Evolutionary conservation across 1,140 invertebrate genomes (phyloP), one percentile per base, ranked within the genome.

Genomic region (Papilio glaucus): DNA sequence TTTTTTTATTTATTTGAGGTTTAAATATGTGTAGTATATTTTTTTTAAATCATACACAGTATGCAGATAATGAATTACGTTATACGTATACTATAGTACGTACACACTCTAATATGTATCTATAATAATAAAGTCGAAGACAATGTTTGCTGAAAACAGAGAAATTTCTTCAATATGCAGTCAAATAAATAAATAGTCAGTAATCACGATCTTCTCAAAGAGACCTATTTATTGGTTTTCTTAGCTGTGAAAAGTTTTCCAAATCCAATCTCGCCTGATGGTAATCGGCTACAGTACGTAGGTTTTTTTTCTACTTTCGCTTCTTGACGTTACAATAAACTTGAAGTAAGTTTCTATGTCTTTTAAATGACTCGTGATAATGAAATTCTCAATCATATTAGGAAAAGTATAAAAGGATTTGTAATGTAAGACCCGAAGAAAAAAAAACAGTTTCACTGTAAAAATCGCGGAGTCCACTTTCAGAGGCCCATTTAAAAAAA

Each of bases 251-350:
- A 65, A 65, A 65, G 29, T 65, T 65, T 65, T 12, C 12, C 62
- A 65, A 65, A 65, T 65, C 62, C 62, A 65, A 65, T 65, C 41
- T 65, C 62, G 18, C 13, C 62, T 41, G 62, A 65, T 65, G 62
- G 62, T 65, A 65, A 65, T 65, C 62, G 49, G 49, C 49, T 57
- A 12, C 49, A 10, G 21, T 57, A 24, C 24, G 49, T 57, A 21
- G 21, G 45, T 18, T 57, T 57, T 18, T 57, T 57, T 57, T 57
- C 49, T 57, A 18, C 21, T 24, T 26, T 57, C 49, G 21, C 21
- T 24, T 24, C 49, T 57, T 57, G 21, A 57, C 9, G 9, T 57
- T 57, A 57, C 49, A 57, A 57, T 57, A 57, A 57, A 57, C 21
- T 57, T 57, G 18, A 26, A 57, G 21, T 57, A 49, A 49, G 15